These are phyloP conservation scores for Plagodis pulveraria DNA, from an alignment of 2,888 invertebrate genomes.

Conservation along the genomic window DNA sequence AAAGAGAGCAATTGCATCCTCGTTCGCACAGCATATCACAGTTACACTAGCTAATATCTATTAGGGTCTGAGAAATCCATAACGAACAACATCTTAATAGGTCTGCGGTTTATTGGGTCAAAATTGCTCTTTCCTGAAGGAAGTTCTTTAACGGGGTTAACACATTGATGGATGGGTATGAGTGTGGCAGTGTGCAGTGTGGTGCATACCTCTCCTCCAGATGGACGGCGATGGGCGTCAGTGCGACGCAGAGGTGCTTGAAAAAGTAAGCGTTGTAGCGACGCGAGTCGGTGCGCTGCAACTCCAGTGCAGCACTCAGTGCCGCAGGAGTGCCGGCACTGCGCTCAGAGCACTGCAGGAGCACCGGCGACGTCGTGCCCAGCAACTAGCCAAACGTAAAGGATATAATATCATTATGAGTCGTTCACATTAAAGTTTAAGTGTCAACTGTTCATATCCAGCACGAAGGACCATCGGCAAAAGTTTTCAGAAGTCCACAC, in stretches of 20 bases:
- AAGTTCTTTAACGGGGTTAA: background rate
- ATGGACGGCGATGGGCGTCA: constrained; percentile 93
- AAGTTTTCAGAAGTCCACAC: too few relatives aligned
- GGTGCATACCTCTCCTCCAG: constrained; percentile 89
- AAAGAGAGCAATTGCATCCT: too few relatives aligned
- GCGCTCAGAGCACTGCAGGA: constrained; percentile 89
- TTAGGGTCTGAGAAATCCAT: too few relatives aligned
- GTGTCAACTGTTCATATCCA: too few relatives aligned
- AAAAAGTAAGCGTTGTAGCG: constrained; percentile 94
- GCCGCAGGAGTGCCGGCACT: constrained; percentile 87
- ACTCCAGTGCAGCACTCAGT: constrained; percentile 91
- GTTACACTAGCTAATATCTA: too few relatives aligned
- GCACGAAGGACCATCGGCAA: too few relatives aligned
- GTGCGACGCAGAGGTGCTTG: constrained; percentile 92
- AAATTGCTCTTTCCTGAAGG: too few relatives aligned
- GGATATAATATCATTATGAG: too few relatives aligned
- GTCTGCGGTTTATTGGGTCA: too few relatives aligned
- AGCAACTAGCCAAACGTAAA: constrained; percentile 75
- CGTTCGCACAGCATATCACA: too few relatives aligned
- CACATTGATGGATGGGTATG: background rate
- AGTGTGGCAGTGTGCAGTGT: background rate
- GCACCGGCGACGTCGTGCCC: constrained; percentile 93
- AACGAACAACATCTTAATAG: too few relatives aligned
- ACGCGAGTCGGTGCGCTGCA: constrained; percentile 87
- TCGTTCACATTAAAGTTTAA: too few relatives aligned